Percentiles rank a stretch among this genome's conserved stretches.
Evolutionary conservation across 2,888 invertebrate species (phyloP).

Genomic region (Trissolcus japonicus): DNA sequence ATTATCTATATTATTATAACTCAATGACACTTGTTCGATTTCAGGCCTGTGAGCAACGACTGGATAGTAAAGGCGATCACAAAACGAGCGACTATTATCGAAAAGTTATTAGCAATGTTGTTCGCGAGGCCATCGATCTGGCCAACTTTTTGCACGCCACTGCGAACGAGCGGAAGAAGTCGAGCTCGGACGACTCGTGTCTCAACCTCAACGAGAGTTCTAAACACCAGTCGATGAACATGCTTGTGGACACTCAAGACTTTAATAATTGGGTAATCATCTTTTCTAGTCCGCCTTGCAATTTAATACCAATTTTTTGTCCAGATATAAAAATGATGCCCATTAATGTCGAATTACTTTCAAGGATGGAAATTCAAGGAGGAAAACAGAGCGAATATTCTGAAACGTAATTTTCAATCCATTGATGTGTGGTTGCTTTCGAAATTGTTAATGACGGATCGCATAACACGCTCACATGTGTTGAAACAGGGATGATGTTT

Average conservation of each 20-base stretch:
- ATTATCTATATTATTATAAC: background rate
- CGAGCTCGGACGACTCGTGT: conserved; percentile 71
- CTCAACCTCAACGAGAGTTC: conserved; percentile 77
- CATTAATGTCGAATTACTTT: conserved; percentile 13
- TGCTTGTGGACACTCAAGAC: conserved; percentile 86
- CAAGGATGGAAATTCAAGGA: conserved; percentile 23
- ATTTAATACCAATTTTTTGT: no score
- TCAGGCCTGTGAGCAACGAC: conserved; percentile 79
- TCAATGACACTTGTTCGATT: conserved; percentile 5
- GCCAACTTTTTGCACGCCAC: conserved; percentile 93
- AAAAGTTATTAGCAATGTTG: conserved; percentile 93
- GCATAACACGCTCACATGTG: no score
- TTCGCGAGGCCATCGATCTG: conserved; percentile 93
- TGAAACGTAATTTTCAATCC: conserved; percentile 20
- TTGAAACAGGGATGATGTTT: no score
- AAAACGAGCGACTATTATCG: conserved; percentile 89
- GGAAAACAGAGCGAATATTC: conserved; percentile 22
- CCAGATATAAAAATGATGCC: no score
- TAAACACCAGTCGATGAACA: conserved; percentile 80
- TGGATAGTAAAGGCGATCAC: conserved; percentile 72
- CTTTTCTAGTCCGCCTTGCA: no score
- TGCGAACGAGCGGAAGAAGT: conserved; percentile 78
- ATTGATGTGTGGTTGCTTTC: background rate
- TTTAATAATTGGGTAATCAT: conserved; percentile 90
- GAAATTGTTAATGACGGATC: no score